Conservation (phyloP, 2,888 invertebrate genomes). For the Eucera pruinosa region DNA sequence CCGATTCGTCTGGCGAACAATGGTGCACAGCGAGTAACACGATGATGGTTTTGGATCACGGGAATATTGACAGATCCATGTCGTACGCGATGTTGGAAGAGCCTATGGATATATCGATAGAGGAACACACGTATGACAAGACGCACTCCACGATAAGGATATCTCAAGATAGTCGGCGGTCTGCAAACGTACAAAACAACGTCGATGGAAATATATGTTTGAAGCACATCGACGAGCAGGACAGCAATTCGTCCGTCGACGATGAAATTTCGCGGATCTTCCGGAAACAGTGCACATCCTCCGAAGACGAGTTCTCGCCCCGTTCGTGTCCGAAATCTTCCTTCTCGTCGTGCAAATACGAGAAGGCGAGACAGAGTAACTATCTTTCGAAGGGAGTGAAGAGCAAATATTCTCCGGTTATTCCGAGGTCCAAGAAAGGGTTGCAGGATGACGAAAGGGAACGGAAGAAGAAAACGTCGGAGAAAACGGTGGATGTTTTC, state of each 20-base stretch:
- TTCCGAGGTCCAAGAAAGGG: background rate
- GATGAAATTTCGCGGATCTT: constrained; percentile 51
- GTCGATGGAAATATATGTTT: background rate
- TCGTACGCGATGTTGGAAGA: background rate
- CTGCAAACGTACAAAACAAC: background rate
- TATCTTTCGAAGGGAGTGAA: background rate
- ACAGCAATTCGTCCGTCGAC: constrained; percentile 19
- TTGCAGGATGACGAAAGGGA: background rate
- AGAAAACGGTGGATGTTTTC: background rate
- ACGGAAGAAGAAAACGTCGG: background rate
- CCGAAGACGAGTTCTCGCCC: constrained; percentile 30
- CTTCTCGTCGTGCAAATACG: background rate
- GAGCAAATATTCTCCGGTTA: background rate
- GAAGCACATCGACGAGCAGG: background rate
- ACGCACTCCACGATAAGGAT: background rate
- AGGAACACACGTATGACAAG: constrained; percentile 20
- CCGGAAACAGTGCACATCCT: constrained; percentile 40
- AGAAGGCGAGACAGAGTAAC: background rate
- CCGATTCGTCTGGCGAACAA: constrained; percentile 13
- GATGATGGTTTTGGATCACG: constrained; percentile 19
- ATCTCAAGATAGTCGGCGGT: background rate
- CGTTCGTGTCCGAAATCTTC: background rate
- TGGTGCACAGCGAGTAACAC: constrained; percentile 26
- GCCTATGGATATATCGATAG: constrained; percentile 42
- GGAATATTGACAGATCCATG: constrained; percentile 7